Base-by-base conservation (phyloP, 1,140 invertebrate genomes). In the Lysiphlebus fabarum region DNA sequence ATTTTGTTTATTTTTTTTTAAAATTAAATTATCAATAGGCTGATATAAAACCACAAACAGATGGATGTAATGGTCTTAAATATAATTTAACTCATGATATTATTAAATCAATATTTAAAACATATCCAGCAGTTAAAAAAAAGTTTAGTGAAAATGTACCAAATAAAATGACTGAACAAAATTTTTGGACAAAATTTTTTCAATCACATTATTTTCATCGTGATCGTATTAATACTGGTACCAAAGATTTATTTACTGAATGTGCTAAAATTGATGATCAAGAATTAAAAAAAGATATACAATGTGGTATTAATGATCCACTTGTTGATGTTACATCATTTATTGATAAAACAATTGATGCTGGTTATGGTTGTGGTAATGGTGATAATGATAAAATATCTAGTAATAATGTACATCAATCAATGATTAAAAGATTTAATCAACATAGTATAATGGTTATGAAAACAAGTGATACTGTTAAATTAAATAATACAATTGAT, bases 141-240 rank as follows among this genome's bases (percentile, higher is more conserved):
- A 99, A 99, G 84, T 95, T 99, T 81, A 80, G 89, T 62, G 96
- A 99, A 80, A 90, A 95, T 81, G 97, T 99, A 41, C 84, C 49
- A 7, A 34, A 90, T 63, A 93, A 96, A 82, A 87, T 99, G 85
- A 87, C 90, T 0, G 98, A 99, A 79, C 84, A 90, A 2, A 95
- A 98, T 71, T 99, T 99, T 82, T 99, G 98, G 98, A 96, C 93
- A 9, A 93, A 96, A 68, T 99, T 99, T 80, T 99, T 99, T 82
- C 96, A 99, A 74, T 99, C 96, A 14, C 96, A 99, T 83, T 99
- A 99, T 82, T 99, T 99, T 85, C 96, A 99, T 82, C 86, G 95
- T 62, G 97, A 99, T 82, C 86, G 96, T 53, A 91, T 94, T 36
- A 88, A 90, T 64, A 84, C 91, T 40, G 88, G 90, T 62, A 91